Base-by-base conservation (phyloP, 2,113 vertebrate species). In the Eretmochelys imbricata region DNA sequence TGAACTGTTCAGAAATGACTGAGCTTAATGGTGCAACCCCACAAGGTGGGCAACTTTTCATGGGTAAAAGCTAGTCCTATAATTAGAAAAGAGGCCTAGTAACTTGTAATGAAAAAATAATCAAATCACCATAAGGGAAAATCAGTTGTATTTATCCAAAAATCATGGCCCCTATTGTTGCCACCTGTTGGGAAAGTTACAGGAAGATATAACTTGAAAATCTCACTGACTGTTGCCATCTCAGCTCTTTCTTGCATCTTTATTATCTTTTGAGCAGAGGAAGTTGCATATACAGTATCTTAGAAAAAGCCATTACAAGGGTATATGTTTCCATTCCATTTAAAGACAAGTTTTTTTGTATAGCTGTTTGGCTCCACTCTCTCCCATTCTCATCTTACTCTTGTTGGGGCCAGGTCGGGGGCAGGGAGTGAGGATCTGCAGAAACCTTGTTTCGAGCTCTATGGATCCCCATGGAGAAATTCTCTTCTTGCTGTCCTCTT, bases 1-100 rank as follows among this genome's bases (percentile, higher is more conserved):
- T 48, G 75, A 93, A 84, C 42, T 89, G 35, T 54, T 94, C 94
- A 92, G 7, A 76, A 88, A 92, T 93, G 91, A 94, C 24, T 1
- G 35, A 84, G 8, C 89, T 85, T 90, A 95, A 97, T 72, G 38
- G 82, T 75, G 81, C 72, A n/a, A 69, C 90, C 78, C 19, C 27
- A 84, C 82, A 83, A 89, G 94, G 2, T 53, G 65, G 62, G 65
- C 87, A 51, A 95, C 94, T 94, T 93, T 93, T 96, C 82, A 92
- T 84, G 84, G 89, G 93, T 82, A 95, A 95, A 97, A 96, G 80
- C 59, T 93, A 94, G 83, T 55, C 25, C 62, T 88, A 80, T 95
- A 95, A 97, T 97, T 96, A 94, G 91, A 96, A 96, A 96, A 93
- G 91, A 76, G 93, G 94, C 90, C 89, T 75, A 90, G 87, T 90